Conservation (phyloP, 2,888 invertebrate genomes). For the Dimorphilus gyrociliatus region DNA sequence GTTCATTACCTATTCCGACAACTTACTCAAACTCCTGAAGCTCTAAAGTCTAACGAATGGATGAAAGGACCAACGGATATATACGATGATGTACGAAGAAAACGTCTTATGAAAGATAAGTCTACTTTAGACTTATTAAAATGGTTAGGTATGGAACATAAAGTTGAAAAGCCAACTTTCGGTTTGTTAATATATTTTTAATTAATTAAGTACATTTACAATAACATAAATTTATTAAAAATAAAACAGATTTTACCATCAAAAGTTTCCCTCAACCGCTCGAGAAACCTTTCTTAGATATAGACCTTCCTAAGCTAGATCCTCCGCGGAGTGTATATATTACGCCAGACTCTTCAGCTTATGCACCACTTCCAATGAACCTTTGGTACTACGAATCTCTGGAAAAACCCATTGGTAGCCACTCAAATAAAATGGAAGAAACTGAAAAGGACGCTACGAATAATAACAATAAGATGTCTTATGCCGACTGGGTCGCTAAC, state of each 20-base stretch:
- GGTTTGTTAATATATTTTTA: too few relatives aligned
- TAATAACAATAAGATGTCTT: slow-evolving; percentile 8
- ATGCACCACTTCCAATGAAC: slow-evolving; percentile 14
- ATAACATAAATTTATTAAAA: too few relatives aligned
- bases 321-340: slow-evolving; percentile 7
- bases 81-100: slow-evolving; percentile 12
- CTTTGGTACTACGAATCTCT: background rate
- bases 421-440: background rate
- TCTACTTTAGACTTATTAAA: slow-evolving; percentile 24
- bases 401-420: background rate
- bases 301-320: slow-evolving; percentile 10
- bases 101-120: slow-evolving; percentile 9
- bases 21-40: slow-evolving; percentile 22
- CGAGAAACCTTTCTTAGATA: slow-evolving; percentile 11
- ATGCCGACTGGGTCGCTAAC: too few relatives aligned
- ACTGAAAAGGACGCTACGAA: slow-evolving; percentile 1
- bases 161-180: slow-evolving; percentile 20
- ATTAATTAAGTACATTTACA: too few relatives aligned
- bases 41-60: slow-evolving; percentile 26
- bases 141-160: slow-evolving; percentile 26
- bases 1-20: slow-evolving; percentile 20
- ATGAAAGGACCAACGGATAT: slow-evolving; percentile 22
- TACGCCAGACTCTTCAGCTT: slow-evolving; percentile 7
- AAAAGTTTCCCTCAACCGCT: slow-evolving; percentile 14
- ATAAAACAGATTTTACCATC: slow-evolving; percentile 13